Conservation (phyloP, 2,888 invertebrate species). For the Ptilodon capucinus region DNA sequence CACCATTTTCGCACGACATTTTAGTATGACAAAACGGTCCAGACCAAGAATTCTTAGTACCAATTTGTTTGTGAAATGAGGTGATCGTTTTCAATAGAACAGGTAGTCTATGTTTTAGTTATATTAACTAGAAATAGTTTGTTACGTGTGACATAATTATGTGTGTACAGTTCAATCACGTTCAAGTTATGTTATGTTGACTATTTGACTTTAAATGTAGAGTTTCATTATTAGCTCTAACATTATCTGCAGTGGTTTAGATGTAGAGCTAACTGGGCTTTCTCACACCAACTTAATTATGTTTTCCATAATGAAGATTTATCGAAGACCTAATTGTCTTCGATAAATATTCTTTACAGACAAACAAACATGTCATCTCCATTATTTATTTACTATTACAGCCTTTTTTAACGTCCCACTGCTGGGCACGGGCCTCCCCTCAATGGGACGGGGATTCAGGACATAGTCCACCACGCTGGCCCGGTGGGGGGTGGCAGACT, state of each 20-base stretch:
- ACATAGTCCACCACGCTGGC: too few species aligned
- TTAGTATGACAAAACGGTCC: conserved; percentile 43
- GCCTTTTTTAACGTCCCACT: too few species aligned
- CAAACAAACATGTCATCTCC: too few species aligned
- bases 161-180: not conserved
- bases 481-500: too few species aligned
- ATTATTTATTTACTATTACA: too few species aligned
- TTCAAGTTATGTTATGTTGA: not conserved
- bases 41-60: conserved; percentile 33
- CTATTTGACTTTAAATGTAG: not conserved
- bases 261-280: too few species aligned
- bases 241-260: not conserved
- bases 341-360: too few species aligned
- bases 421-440: too few species aligned
- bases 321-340: too few species aligned
- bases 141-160: not conserved
- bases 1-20: conserved; percentile 48
- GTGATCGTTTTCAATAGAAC: conserved; percentile 18
- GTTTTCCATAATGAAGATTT: too few species aligned
- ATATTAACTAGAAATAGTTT: not conserved
- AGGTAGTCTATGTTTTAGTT: conserved; percentile 16
- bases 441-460: too few species aligned
- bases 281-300: too few species aligned
- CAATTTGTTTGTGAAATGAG: conserved; percentile 10
- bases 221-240: not conserved